A percentile compares a stretch with the other conserved stretches of the same genome.
phyloP scores from a whole-genome alignment of 2,888 invertebrate species.

The Rapana venosa region DNA sequence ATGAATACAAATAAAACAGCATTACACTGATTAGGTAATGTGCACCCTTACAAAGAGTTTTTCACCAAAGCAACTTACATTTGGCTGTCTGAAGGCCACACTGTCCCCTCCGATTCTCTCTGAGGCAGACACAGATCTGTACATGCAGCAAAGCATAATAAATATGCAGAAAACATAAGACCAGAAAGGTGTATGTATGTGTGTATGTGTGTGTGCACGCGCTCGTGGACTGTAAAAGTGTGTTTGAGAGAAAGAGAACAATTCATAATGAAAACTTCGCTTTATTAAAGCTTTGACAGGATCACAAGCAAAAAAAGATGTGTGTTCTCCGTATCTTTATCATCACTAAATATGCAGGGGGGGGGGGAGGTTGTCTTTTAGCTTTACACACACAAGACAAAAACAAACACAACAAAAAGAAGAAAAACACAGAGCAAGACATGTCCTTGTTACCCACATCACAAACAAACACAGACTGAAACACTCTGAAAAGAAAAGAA shows the following conservation, averaged over 20 bases:
- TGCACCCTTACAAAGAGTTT: too few species aligned
- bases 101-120: conserved; percentile 68
- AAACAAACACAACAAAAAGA: not conserved
- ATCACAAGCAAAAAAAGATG: too few species aligned
- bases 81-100: conserved; percentile 70
- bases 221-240: too few species aligned
- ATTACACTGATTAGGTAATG: too few species aligned
- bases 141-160: conserved; percentile 26
- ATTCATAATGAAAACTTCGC: too few species aligned
- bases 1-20: not conserved
- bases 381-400: not conserved
- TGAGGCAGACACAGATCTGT: conserved; percentile 62
- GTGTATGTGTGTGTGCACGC: too few species aligned
- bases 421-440: not conserved
- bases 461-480: not conserved
- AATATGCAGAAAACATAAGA: not conserved
- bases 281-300: too few species aligned
- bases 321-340: too few species aligned
- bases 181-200: too few species aligned
- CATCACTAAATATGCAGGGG: too few species aligned
- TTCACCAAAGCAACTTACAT: conserved; percentile 59
- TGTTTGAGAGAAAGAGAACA: too few species aligned
- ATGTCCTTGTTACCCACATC: not conserved
- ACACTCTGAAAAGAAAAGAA: not conserved
- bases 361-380: too few species aligned